These are phyloP conservation scores for Muraenolepis orangiensis DNA, from an alignment of 2,797 vertebrate species.

Conservation along the genomic window DNA sequence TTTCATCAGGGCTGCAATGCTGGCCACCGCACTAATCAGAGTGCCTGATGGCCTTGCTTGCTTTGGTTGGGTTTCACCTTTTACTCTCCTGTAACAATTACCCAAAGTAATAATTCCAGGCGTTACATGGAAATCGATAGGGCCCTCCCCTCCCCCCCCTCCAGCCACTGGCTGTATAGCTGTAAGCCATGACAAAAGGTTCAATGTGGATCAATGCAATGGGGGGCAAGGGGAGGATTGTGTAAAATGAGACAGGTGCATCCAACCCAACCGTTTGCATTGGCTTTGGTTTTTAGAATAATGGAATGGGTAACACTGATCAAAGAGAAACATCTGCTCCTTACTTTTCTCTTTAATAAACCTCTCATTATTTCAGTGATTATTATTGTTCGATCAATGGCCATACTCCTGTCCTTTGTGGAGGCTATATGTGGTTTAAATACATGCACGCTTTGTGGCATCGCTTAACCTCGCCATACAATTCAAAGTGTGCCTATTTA, in stretches of 20 bases:
- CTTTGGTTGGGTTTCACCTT: conserved; percentile 65
- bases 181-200: conserved; percentile 61
- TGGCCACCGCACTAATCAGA: conserved; percentile 84
- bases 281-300: conserved; percentile 8
- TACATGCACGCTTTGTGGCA: conserved; percentile 10
- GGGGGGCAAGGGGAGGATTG: conserved; percentile 16
- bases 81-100: conserved; percentile 86
- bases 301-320: not conserved
- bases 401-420: not conserved
- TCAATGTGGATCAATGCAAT: conserved; percentile 50
- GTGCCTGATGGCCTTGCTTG: conserved; percentile 71
- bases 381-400: not conserved
- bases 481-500: conserved; percentile 34
- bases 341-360: not conserved
- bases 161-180: conserved; percentile 68
- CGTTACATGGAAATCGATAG: conserved; percentile 90
- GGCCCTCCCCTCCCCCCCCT: conserved; percentile 78
- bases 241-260: conserved; percentile 9
- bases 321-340: not conserved
- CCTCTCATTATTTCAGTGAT: conserved; percentile 8
- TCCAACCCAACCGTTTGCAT: conserved; percentile 53
- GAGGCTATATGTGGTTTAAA: conserved; percentile 7
- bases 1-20: conserved; percentile 77
- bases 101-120: conserved; percentile 87
- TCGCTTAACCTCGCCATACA: conserved; percentile 3